Evolutionary conservation across 2,113 vertebrate species (phyloP), one percentile per base, ranked within the genome.

Genomic region (Megaptera novaeangliae): DNA sequence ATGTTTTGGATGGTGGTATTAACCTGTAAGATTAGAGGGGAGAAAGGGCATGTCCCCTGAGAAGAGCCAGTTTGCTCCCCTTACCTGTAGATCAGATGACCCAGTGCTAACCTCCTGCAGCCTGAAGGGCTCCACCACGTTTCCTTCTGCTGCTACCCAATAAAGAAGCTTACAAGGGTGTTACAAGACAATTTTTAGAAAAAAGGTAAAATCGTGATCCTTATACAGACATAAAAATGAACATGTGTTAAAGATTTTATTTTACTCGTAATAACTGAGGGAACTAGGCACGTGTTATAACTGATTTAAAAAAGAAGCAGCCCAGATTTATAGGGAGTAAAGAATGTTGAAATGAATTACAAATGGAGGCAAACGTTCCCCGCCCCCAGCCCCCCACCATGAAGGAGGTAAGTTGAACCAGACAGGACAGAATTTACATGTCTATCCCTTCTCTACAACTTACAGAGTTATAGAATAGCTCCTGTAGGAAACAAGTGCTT

Each of bases 221-320:
- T 80, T 39, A 71, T n/a, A 55, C 27, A 25, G 41, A 89, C 66
- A 41, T 6, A 66, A 91, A 91, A 77, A 52, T 63, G n/a, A 72
- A 82, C 83, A 92, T 18, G 52, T 68, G 61, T 91, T 93, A 88
- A 86, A 88, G 93, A 88, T 59, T 94, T 94, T 71, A 77, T 91
- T 94, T 68, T 85, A 81, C 21, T 95, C 34, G 72, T 46, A 13
- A 44, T 49, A 86, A 88, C 71, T 14, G 44, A 96, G 44, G 72
- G 23, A 78, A 64, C 11, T 15, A 90, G 46, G 36, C 46, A 97
- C 10, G 36, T 57, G 17, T 85, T 61, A 29, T 75, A 91, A 72
- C 10, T 63, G 39, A 61, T 66, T 93, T 87, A 23, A 49, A 90
- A 68, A 95, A 97, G 34, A 25, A 87, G n/a, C 63, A 92, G 64